Evolutionary conservation across 2,113 vertebrate genomes (phyloP), one percentile per base, ranked within the genome.

Genomic region (Chaenogobius annularis): DNA sequence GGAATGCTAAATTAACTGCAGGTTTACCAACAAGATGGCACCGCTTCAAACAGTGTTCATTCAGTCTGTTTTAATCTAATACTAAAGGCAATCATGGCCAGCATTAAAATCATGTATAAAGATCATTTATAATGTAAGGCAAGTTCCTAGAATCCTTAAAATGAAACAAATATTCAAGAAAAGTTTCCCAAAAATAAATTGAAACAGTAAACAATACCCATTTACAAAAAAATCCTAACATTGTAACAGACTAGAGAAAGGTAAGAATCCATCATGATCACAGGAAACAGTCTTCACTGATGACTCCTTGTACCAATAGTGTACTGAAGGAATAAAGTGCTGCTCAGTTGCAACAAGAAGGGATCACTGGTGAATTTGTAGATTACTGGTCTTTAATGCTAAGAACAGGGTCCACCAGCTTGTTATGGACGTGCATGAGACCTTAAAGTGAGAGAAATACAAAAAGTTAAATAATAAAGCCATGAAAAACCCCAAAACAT

Each of bases 351-450:
- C 11, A 37, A 62, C 59, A 62, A 62, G 35, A 62, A 40, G 15
- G 31, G 31, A 12, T 76, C 68, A 54, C 37, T 62, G 46, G 63
- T 43, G 44, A 54, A 48, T 47, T 48, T 64, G 40, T 10, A 8
- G 44, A 23, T 75, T 31, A 86, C 48, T 85, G 68, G 58, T 88
- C 73, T 81, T 88, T 87, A 0, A 86, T 82, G 75, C 81, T 91
- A 68, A 89, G 83, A 55, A 90, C 77, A 1, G 87, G 89, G 40
- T 98, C 96, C 90, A 99, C 96, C 31, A 99, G 91, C 82, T 95
- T 96, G 83, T 98, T 98, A 86, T 98, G 97, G 74, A 98, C 95
- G 62, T 96, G 92, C 95, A 98, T 96, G 86, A 99, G 92, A 77
- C 97, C 97, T 99, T 68, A 40, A 68, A 74, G 31, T 5, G 40